Conservation (phyloP, 2,888 invertebrate genomes). For the Clitarchus hookeri region DNA sequence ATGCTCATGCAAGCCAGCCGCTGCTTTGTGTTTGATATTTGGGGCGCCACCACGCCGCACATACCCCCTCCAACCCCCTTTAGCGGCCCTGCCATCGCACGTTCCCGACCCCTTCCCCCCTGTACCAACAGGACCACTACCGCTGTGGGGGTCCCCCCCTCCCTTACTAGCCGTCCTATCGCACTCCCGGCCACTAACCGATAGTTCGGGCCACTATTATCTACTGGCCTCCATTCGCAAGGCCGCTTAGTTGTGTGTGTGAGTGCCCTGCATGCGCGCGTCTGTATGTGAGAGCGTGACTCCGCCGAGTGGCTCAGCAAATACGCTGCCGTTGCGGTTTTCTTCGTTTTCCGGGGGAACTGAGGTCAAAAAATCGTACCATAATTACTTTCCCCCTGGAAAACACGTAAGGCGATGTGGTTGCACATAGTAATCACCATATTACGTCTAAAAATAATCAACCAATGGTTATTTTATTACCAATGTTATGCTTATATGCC, state of each 20-base stretch:
- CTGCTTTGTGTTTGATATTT: constrained; percentile 27
- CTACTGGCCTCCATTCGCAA: not conserved
- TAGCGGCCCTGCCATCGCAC: not conserved
- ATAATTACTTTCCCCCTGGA: too few relatives aligned
- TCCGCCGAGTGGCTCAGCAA: too few relatives aligned
- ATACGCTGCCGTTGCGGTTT: too few relatives aligned
- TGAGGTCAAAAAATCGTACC: too few relatives aligned
- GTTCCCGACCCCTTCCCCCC: not conserved
- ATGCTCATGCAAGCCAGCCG: not conserved
- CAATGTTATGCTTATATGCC: too few relatives aligned
- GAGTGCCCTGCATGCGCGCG: too few relatives aligned
- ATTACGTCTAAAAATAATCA: too few relatives aligned
- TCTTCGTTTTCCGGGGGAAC: too few relatives aligned
- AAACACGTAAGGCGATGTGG: too few relatives aligned
- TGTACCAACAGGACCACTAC: not conserved
- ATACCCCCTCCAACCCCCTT: not conserved
- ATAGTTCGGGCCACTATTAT: not conserved
- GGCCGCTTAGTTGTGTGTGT: not conserved
- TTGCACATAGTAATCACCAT: too few relatives aligned
- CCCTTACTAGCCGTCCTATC: not conserved
- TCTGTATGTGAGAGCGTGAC: too few relatives aligned
- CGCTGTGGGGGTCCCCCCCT: not conserved
- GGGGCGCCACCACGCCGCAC: constrained; percentile 15
- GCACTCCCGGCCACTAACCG: not conserved
- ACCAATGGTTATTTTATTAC: too few relatives aligned